phyloP scores from a whole-genome alignment of 2,888 invertebrate genomes.

The Beris chalybata region DNA sequence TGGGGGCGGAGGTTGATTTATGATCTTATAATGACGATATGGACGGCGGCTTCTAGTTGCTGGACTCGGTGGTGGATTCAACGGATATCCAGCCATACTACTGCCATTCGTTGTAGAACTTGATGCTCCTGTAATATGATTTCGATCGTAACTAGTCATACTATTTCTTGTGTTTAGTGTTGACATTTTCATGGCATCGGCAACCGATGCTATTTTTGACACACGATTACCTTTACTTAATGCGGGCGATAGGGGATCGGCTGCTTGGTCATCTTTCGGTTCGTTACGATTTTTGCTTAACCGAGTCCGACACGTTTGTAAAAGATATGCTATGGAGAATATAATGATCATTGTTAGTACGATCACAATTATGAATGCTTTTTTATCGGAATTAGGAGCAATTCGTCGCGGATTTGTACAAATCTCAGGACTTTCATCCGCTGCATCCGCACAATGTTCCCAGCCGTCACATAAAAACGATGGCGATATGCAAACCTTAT shows the following conservation, averaged over 20 bases:
- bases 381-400: conserved; percentile 57
- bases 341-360: conserved; percentile 62
- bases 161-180: conserved; percentile 65
- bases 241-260: conserved; percentile 66
- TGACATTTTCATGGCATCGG: conserved; percentile 66
- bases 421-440: conserved; percentile 72
- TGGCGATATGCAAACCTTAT: conserved; percentile 71
- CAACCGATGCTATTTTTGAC: conserved; percentile 56
- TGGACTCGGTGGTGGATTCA: conserved; percentile 91
- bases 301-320: conserved; percentile 61
- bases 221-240: conserved; percentile 53
- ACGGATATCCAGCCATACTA: conserved; percentile 67
- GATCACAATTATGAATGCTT: conserved; percentile 61
- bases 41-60: conserved; percentile 78
- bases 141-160: conserved; percentile 69
- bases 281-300: conserved; percentile 59
- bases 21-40: conserved; percentile 74
- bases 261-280: conserved; percentile 65
- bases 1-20: conserved; percentile 87
- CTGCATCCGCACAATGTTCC: conserved; percentile 78
- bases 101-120: conserved; percentile 57
- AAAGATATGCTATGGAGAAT: conserved; percentile 59
- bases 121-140: conserved; percentile 67
- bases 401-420: conserved; percentile 60
- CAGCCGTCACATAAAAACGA: conserved; percentile 74